phyloP scores from a whole-genome alignment of 2,113 vertebrate species.

The Natator depressus region DNA sequence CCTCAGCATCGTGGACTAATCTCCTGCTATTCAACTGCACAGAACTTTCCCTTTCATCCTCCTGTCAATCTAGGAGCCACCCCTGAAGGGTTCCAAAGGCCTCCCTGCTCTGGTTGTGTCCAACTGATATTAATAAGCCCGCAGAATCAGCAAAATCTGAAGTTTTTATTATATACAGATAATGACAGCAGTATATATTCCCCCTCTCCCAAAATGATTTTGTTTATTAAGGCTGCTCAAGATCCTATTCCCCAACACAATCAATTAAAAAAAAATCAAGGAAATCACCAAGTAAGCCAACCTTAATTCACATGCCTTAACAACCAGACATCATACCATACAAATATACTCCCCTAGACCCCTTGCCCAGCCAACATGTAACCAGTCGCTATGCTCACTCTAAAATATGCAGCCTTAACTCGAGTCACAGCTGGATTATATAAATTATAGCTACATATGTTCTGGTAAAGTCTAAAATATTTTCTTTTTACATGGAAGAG shows the following conservation, averaged over 20 bases:
- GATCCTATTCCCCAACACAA: not conserved
- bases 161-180: too few relatives aligned
- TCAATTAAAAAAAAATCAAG: not conserved
- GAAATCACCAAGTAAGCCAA: not conserved
- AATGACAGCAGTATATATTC: not conserved
- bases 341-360: not conserved
- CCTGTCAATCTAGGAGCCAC: not conserved
- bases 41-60: rapidly evolving
- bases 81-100: not conserved
- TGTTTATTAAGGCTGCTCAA: not conserved
- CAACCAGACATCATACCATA: not conserved
- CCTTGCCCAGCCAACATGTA: not conserved
- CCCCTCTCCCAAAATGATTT: rapidly evolving
- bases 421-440: not conserved
- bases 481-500: rapidly evolving
- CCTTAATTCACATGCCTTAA: not conserved
- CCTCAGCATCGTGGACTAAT: not conserved
- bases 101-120: not conserved
- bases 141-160: not conserved
- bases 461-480: not conserved
- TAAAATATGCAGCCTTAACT: not conserved
- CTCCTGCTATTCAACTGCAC: not conserved
- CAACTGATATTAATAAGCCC: not conserved
- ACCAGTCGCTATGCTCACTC: not conserved
- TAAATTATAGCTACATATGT: not conserved